A percentile compares a stretch with the other conserved stretches of the same genome.
Evolutionary conservation across 2,888 invertebrate species (phyloP).

Genomic region (Dryobotodes eremita): DNA sequence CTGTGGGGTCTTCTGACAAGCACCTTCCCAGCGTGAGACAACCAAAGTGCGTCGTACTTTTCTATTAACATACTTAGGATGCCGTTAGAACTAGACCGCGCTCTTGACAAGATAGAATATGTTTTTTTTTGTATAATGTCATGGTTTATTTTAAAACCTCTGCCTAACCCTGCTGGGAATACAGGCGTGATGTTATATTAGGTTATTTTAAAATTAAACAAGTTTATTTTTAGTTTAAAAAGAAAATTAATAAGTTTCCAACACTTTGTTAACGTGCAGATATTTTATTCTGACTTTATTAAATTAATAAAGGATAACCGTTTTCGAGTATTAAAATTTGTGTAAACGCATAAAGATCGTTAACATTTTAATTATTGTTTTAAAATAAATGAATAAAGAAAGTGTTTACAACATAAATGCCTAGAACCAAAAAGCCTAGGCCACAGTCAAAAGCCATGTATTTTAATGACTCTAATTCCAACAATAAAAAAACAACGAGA

Average conservation of each 20-base stretch:
- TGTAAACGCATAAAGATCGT: background rate
- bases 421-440: background rate
- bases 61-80: too few species aligned
- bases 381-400: too few species aligned
- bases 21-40: too few species aligned
- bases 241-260: background rate
- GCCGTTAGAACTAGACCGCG: too few species aligned
- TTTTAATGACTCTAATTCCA: conserved; percentile 19
- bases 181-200: background rate
- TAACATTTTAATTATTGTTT: background rate
- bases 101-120: too few species aligned
- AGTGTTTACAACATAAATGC: background rate
- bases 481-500: conserved; percentile 9
- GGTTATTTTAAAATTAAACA: background rate
- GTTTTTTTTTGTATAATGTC: too few species aligned
- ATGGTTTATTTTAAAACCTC: background rate
- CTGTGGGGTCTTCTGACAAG: too few species aligned
- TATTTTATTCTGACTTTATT: background rate
- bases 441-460: background rate
- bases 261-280: background rate
- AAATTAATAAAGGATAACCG: background rate
- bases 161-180: background rate
- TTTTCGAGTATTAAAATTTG: background rate
- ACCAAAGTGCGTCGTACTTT: too few species aligned
- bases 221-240: background rate